A percentile compares a stretch with the other conserved stretches of the same genome.
These are phyloP conservation scores for Mallotus villosus DNA, from an alignment of 2,797 vertebrate species.

Conservation along the genomic window DNA sequence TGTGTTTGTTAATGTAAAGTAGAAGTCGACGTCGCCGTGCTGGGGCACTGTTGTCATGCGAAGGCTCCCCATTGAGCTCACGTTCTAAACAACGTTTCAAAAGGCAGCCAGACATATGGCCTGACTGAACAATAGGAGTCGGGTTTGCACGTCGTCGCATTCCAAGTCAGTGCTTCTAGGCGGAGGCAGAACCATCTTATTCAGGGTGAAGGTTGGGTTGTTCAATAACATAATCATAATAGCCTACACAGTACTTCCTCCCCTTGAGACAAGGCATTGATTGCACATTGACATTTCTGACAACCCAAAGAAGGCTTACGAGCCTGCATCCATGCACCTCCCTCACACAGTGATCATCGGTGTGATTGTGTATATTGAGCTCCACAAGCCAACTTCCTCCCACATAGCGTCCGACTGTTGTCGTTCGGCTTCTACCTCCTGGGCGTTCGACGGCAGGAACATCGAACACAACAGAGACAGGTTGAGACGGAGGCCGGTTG, in stretches of 20 bases:
- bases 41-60: conserved; percentile 11
- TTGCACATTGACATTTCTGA: conserved; percentile 61
- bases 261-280: conserved; percentile 52
- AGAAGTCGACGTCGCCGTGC: conserved; percentile 29
- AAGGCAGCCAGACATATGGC: too few species aligned
- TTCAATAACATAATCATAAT: conserved; percentile 57
- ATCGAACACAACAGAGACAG: conserved; percentile 52
- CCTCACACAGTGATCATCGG: conserved; percentile 22
- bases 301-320: conserved; percentile 31
- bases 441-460: conserved; percentile 46
- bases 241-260: conserved; percentile 36
- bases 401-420: conserved; percentile 14
- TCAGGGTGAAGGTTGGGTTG: conserved; percentile 26
- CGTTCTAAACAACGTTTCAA: neutral
- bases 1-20: conserved; percentile 22
- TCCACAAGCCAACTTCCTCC: conserved; percentile 5
- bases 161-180: neutral
- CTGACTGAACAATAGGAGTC: neutral
- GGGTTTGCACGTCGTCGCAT: neutral
- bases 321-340: conserved; percentile 31
- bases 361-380: conserved; percentile 20
- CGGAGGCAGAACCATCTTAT: conserved; percentile 6
- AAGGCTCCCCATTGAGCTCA: conserved; percentile 28
- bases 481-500: conserved; percentile 43
- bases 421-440: conserved; percentile 27